Base-by-base conservation (phyloP, 53 echinoderm and acorn worm genomes). In the Echinometra lucunter region DNA sequence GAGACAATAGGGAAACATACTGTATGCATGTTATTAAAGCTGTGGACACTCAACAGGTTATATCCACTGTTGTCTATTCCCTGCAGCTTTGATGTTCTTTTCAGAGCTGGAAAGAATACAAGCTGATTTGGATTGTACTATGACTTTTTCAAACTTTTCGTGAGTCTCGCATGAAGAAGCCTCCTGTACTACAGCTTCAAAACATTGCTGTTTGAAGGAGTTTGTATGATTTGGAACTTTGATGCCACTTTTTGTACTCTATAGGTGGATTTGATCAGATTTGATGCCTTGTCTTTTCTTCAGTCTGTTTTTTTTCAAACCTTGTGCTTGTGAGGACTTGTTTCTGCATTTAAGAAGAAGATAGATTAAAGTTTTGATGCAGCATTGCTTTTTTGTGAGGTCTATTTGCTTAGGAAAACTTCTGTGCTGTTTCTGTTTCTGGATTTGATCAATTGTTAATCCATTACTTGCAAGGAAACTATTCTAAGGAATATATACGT, bases 401-500 rank as follows among this genome's bases (percentile, higher is more conserved):
- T n/a, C n/a, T n/a, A n/a, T n/a, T n/a, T n/a, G n/a, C n/a, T n/a
- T n/a, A n/a, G n/a, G n/a, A n/a, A n/a, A n/a, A n/a, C n/a, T n/a
- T n/a, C n/a, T n/a, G n/a, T n/a, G n/a, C n/a, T n/a, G n/a, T n/a
- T n/a, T n/a, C n/a, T n/a, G n/a, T n/a, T n/a, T n/a, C 4, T 82
- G 82, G 82, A 82, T 32, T 10, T 11, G 12, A 21, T 82, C 82
- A 30, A 6, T 15, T 44, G 15, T 82, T 44, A 9, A 44, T 25
- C 85, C 30, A 28, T 85, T 85, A 1, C 85, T n/a, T 49, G n/a
- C 30, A 27, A 10, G 85, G 85, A 85, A 28, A 47, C 37, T n/a
- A 85, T 28, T 30, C 23, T 85, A 85, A 85, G 85, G 85, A 85
- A 85, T 78, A 85, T 85, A 85, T 85, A 85, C 53, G 35, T 28